Evolutionary conservation across 2,888 invertebrate genomes (phyloP).

Genomic region (Atrina japonica): DNA sequence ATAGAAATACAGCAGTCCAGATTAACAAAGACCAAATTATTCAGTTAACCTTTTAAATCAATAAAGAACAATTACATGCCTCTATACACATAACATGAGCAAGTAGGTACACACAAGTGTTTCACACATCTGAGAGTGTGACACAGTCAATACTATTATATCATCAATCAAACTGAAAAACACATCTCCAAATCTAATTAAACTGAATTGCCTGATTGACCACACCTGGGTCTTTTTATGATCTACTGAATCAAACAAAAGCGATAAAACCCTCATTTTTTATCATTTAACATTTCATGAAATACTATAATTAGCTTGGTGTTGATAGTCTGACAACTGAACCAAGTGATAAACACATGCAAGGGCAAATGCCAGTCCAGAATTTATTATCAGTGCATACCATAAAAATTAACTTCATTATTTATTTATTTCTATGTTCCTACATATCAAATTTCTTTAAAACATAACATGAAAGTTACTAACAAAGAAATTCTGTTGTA

Average conservation of each 20-base stretch:
- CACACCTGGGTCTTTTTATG: neutral
- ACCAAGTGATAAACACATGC: neutral
- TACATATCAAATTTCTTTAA: too few relatives aligned
- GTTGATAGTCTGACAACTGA: conserved; percentile 19
- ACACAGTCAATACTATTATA: neutral
- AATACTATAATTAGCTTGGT: neutral
- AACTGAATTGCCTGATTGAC: neutral
- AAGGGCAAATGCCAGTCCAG: neutral
- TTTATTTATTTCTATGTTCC: too few relatives aligned
- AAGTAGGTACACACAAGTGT: too few relatives aligned
- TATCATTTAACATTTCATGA: neutral
- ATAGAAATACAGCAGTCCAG: too few relatives aligned
- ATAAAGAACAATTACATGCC: neutral
- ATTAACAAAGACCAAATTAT: neutral
- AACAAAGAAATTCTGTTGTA: too few relatives aligned
- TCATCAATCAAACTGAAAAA: neutral
- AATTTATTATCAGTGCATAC: conserved; percentile 2
- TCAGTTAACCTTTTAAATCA: neutral
- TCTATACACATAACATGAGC: neutral
- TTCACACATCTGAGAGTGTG: neutral
- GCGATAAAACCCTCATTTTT: neutral
- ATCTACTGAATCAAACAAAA: neutral
- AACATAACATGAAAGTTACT: too few relatives aligned
- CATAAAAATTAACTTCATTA: conserved; percentile 1
- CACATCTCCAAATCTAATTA: neutral